These are phyloP conservation scores for Stenolophus ochropezus DNA, from an alignment of 2,888 invertebrate genomes.

Conservation along the genomic window DNA sequence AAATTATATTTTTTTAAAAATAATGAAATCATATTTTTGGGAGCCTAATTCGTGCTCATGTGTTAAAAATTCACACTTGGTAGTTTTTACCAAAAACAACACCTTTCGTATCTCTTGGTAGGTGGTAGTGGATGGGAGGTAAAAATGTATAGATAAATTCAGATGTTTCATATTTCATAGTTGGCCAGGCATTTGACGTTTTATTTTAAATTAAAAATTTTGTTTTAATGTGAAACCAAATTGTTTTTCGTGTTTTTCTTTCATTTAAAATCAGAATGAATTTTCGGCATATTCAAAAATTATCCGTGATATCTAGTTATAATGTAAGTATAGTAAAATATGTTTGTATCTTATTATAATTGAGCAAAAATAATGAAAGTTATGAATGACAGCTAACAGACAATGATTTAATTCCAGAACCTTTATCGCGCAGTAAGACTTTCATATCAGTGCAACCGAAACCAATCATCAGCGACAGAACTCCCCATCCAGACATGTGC, in stretches of 20 bases:
- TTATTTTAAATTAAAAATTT: background rate
- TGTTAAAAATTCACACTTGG: too few species aligned
- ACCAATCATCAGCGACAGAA: background rate
- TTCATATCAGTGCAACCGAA: background rate
- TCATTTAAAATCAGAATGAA: conserved; percentile 41
- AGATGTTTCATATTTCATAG: too few species aligned
- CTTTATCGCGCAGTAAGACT: background rate
- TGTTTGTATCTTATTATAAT: conserved; percentile 30
- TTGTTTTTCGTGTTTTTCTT: conserved; percentile 19
- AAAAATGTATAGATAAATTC: too few species aligned
- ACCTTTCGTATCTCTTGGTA: too few species aligned
- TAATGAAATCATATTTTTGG: too few species aligned
- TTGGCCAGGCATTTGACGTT: conserved; percentile 24
- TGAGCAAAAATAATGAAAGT: background rate
- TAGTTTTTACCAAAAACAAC: too few species aligned
- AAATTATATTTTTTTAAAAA: too few species aligned
- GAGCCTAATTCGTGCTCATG: too few species aligned
- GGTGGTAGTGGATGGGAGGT: too few species aligned
- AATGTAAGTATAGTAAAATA: conserved; percentile 35
- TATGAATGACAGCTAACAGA: background rate
- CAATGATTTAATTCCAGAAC: background rate
- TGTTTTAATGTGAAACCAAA: conserved; percentile 44
- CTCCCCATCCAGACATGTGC: background rate
- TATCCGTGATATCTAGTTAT: conserved; percentile 30
- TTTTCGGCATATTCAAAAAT: conserved; percentile 52